A percentile compares a stretch with the other conserved stretches of the same genome.
These are phyloP conservation scores for Acrobasis repandana DNA, from an alignment of 2,888 invertebrate genomes.

Conservation along the genomic window DNA sequence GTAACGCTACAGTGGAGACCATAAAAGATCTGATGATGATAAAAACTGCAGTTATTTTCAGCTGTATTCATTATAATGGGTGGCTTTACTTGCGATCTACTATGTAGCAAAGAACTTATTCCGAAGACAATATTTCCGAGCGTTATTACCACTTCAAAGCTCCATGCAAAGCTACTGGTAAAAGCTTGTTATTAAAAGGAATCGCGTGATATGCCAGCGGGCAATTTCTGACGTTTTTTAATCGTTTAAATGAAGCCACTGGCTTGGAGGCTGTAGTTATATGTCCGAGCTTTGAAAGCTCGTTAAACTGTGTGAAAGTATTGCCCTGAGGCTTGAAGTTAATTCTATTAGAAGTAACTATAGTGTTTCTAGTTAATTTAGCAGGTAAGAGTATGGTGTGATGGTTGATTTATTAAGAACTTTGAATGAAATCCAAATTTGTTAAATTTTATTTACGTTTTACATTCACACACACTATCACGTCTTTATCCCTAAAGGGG, in stretches of 20 bases:
- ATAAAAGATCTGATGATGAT: neutral
- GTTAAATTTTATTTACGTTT: too few relatives aligned
- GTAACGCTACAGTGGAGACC: too few relatives aligned
- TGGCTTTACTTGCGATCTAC: neutral
- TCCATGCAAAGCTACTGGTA: constrained; percentile 11
- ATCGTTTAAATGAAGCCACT: constrained; percentile 1
- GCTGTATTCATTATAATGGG: neutral
- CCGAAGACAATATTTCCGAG: neutral
- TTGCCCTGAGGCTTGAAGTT: neutral
- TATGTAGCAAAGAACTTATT: neutral
- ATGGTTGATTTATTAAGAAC: too few relatives aligned
- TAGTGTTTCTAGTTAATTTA: too few relatives aligned
- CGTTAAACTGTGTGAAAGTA: constrained; percentile 1
- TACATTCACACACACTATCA: too few relatives aligned
- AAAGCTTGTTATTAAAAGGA: constrained; percentile 15
- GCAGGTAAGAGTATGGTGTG: too few relatives aligned
- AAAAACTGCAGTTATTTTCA: neutral
- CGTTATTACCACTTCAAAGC: constrained; percentile 15
- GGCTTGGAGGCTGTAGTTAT: constrained; percentile 6
- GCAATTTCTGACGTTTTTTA: constrained; percentile 5
- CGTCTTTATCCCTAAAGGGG: too few relatives aligned
- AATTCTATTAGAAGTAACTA: neutral
- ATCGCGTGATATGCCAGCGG: constrained; percentile 19
- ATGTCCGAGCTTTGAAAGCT: neutral
- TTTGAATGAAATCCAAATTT: too few relatives aligned